Percentiles rank a stretch among this genome's conserved stretches.
These are phyloP conservation scores for Xestia ashworthii DNA, from an alignment of 2,888 invertebrate species.

Conservation along the genomic window DNA sequence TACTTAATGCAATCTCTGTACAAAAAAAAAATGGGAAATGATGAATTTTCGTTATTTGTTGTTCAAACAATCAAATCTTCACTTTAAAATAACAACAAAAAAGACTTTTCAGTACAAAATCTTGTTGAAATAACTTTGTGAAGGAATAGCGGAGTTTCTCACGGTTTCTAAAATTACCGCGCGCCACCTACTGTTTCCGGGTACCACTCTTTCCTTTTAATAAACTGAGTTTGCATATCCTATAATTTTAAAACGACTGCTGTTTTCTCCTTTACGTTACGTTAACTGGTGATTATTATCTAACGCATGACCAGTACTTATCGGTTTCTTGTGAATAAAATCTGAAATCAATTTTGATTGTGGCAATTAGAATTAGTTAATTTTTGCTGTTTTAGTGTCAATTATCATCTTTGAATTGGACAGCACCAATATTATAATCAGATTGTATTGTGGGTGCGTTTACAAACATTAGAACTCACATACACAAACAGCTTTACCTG, in stretches of 20 bases:
- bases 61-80: not conserved
- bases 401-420: not conserved
- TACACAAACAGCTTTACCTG: not conserved
- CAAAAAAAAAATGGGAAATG: not conserved
- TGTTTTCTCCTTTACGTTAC: not conserved
- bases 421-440: not conserved
- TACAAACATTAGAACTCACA: not conserved
- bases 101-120: constrained; percentile 13
- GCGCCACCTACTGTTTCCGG: constrained; percentile 13
- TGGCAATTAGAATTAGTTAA: too few species aligned
- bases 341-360: constrained; percentile 1
- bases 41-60: not conserved
- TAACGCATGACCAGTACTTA: not conserved
- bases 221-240: constrained; percentile 20
- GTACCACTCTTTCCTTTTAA: constrained; percentile 32
- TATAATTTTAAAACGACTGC: not conserved
- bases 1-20: not conserved
- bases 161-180: constrained; percentile 38
- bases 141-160: constrained; percentile 43
- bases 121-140: constrained; percentile 5
- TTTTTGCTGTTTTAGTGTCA: not conserved
- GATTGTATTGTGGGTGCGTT: not conserved
- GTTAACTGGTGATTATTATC: not conserved
- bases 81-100: constrained; percentile 3
- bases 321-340: not conserved